Evolutionary conservation across 1,140 invertebrate species (phyloP), one percentile per base, ranked within the genome.

Genomic region (Drepana arcuata): DNA sequence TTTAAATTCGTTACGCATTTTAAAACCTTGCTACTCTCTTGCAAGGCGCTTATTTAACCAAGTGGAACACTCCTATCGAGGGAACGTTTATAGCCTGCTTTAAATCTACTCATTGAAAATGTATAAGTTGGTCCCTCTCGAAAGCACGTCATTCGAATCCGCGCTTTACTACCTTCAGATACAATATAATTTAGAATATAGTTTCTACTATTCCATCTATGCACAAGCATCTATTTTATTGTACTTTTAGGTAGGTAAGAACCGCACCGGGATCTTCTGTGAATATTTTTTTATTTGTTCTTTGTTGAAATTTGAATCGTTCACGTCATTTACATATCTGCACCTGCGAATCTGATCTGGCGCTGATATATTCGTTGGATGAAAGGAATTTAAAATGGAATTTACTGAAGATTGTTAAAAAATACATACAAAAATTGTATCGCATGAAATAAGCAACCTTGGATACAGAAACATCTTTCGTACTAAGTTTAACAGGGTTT

Each of bases 41-140:
- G n/a, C n/a, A n/a, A n/a, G n/a, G n/a, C n/a, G n/a, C n/a, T n/a
- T n/a, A n/a, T n/a, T n/a, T n/a, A n/a, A n/a, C n/a, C n/a, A n/a
- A n/a, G n/a, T n/a, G n/a, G 14, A 32, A 14, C 29, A 44, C 28
- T 39, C 45, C 34, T 41, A 25, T 41, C 30, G 34, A 13, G 21
- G 34, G 36, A 29, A 11, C 42, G 31, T 60, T 52, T 49, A 55
- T 48, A 44, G 52, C 34, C 38, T 32, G 48, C 37, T 55, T 23
- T 52, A 52, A 55, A 60, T 33, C 38, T 52, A 39, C 48, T 47
- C 42, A 43, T 43, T 31, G 14, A 51, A 47, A 48, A 42, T 55
- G 51, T 59, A 47, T 47, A 34, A 41, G 34, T 27, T 36, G 26
- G 30, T 27, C 37, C 42, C 44, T 43, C 12, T 26, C 4, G n/a